A percentile compares a stretch with the other conserved stretches of the same genome.
Evolutionary conservation across 2,113 vertebrate genomes (phyloP).

Genomic region (Prochilodus magdalenae): DNA sequence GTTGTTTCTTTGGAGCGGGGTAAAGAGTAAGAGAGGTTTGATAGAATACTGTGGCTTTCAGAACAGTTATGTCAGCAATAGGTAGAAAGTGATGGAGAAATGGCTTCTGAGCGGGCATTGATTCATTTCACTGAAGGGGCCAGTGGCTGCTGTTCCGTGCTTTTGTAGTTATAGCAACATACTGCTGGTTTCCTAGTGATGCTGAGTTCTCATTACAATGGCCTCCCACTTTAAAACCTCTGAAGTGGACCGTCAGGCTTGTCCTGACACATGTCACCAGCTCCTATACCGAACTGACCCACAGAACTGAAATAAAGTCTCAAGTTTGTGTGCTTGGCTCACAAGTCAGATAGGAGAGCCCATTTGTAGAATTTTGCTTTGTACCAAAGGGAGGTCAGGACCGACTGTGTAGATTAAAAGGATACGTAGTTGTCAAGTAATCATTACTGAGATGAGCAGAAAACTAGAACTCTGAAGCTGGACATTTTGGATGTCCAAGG

Average conservation of each 20-base stretch:
- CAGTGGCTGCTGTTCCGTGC: slow-evolving; percentile 16
- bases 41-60: slow-evolving; percentile 20
- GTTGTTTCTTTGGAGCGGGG: slow-evolving; percentile 3
- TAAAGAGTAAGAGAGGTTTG: neutral
- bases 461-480: too few species aligned
- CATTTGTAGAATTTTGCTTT: too few species aligned
- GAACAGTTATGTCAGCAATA: slow-evolving; percentile 20
- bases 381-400: too few species aligned
- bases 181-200: slow-evolving; percentile 6
- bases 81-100: slow-evolving; percentile 32
- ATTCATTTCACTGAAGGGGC: slow-evolving; percentile 36
- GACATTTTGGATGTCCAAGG: too few species aligned
- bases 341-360: too few species aligned
- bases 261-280: slow-evolving; percentile 8
- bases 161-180: slow-evolving; percentile 49
- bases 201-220: slow-evolving; percentile 16
- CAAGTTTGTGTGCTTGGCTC: too few species aligned
- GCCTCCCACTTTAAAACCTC: slow-evolving; percentile 13
- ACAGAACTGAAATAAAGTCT: too few species aligned
- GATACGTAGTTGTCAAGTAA: too few species aligned
- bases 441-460: too few species aligned
- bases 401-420: too few species aligned
- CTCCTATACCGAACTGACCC: neutral
- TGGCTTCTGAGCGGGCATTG: slow-evolving; percentile 46
- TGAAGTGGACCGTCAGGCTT: slow-evolving; percentile 13